phyloP scores from a whole-genome alignment of 2,113 vertebrate genomes.

The Sorex fumeus region DNA sequence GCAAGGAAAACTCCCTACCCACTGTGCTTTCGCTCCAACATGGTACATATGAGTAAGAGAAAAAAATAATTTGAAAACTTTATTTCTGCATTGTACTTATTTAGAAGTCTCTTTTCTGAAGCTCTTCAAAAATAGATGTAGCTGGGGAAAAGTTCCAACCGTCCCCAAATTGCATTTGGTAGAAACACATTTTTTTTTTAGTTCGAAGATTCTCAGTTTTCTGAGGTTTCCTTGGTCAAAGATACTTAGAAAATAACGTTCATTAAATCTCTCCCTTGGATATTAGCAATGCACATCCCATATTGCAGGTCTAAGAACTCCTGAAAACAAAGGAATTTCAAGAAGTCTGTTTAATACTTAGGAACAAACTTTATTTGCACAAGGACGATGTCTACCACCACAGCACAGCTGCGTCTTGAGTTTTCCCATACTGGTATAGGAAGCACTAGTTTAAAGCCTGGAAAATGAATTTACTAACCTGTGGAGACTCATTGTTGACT shows the following conservation, averaged over 20 bases:
- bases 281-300: neutral
- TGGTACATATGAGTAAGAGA: neutral
- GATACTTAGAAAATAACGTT: neutral
- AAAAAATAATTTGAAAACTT: too few species aligned
- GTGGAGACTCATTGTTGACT: slow-evolving; percentile 23
- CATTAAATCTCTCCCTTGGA: neutral
- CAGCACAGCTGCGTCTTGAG: neutral
- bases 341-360: neutral
- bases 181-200: neutral
- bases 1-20: too few species aligned
- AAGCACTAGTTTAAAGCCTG: neutral
- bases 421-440: slow-evolving; percentile 37
- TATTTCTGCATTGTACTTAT: neutral
- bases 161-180: slow-evolving; percentile 24
- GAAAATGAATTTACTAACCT: slow-evolving; percentile 32
- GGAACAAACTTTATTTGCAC: neutral
- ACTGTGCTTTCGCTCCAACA: too few species aligned
- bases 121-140: slow-evolving; percentile 25
- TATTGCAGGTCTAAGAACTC: neutral
- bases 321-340: slow-evolving; percentile 4
- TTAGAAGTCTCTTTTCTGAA: slow-evolving; percentile 50
- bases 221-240: slow-evolving; percentile 1
- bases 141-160: neutral
- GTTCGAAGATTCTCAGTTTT: neutral
- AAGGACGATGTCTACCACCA: neutral